Conservation (phyloP, 2,888 invertebrate species). For the Pasiphila rectangulata region DNA sequence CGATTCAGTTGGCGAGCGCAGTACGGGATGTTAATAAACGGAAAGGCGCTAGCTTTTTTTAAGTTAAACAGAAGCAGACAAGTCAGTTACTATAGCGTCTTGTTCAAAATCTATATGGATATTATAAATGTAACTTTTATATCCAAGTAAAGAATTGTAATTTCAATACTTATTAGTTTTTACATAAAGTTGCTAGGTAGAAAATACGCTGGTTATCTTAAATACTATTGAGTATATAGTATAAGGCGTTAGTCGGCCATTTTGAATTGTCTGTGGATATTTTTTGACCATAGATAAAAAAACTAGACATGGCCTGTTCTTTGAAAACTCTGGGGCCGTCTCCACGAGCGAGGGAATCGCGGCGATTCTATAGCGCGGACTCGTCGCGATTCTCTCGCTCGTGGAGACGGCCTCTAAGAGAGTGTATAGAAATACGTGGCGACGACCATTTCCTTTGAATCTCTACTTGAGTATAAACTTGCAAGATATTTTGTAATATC, state of each 20-base stretch:
- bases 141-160: constrained; percentile 4
- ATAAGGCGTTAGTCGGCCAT: not conserved
- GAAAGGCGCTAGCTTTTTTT: no score
- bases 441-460: no score
- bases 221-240: constrained; percentile 1
- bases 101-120: not conserved
- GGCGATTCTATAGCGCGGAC: no score
- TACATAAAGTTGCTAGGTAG: constrained; percentile 5
- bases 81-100: not conserved
- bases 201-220: constrained; percentile 4
- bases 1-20: no score
- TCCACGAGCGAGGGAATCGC: no score
- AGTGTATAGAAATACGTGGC: no score
- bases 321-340: not conserved
- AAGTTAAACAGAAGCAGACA: not conserved
- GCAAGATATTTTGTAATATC: no score
- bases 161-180: constrained; percentile 6
- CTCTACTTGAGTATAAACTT: no score
- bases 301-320: no score
- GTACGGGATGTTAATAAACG: no score
- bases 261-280: constrained; percentile 1
- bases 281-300: constrained; percentile 5
- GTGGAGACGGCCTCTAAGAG: no score
- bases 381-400: no score
- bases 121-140: not conserved